These are phyloP conservation scores for Sinopyrophorus schimmeli DNA, from an alignment of 2,888 invertebrate genomes.

Conservation along the genomic window DNA sequence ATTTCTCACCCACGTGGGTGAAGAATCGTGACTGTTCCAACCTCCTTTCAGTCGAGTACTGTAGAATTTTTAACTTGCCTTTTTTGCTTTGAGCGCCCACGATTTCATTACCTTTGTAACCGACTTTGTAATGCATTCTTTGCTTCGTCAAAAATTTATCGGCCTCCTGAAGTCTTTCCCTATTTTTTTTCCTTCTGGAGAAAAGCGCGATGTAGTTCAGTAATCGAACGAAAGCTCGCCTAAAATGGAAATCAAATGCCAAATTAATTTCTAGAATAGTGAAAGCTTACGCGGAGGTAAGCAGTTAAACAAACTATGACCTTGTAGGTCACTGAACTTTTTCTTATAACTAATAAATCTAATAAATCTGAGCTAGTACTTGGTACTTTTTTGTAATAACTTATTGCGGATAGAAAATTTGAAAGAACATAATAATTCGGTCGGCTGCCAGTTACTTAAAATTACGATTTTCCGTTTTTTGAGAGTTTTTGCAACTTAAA, in stretches of 20 bases:
- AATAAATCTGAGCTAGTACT: too few relatives aligned
- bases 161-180: too few relatives aligned
- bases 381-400: too few relatives aligned
- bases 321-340: constrained; percentile 35
- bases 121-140: constrained; percentile 8
- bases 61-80: constrained; percentile 18
- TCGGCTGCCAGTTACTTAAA: too few relatives aligned
- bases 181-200: too few relatives aligned
- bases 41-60: constrained; percentile 30
- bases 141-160: constrained; percentile 1
- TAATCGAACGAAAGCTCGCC: too few relatives aligned
- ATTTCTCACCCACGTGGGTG: constrained; percentile 28
- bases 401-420: too few relatives aligned
- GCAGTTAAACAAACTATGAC: constrained; percentile 29
- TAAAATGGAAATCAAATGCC: constrained; percentile 1
- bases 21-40: constrained; percentile 31
- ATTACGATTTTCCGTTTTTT: too few relatives aligned
- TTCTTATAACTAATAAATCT: too few relatives aligned
- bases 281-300: constrained; percentile 33
- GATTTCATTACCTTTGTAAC: constrained; percentile 16
- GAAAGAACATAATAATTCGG: too few relatives aligned
- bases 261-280: constrained; percentile 21
- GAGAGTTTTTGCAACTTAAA: too few relatives aligned
- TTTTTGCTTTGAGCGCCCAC: constrained; percentile 22
- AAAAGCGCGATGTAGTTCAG: too few relatives aligned